phyloP scores from a whole-genome alignment of 2,113 vertebrate species.

The Chunga burmeisteri region DNA sequence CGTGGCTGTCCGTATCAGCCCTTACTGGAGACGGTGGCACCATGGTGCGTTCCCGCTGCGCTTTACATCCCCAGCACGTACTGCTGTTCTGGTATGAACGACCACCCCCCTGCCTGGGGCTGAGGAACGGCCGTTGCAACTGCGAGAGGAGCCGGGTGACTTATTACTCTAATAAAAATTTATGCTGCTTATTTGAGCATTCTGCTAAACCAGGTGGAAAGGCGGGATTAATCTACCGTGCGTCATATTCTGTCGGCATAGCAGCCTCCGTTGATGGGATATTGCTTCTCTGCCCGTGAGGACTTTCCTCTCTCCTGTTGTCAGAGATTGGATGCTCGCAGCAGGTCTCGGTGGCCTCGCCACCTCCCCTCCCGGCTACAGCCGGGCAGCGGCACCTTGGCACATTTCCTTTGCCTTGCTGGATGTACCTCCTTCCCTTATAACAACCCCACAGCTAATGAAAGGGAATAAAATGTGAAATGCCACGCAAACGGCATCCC shows the following conservation, averaged over 20 bases:
- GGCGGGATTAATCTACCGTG: fast-evolving
- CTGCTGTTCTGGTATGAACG: not conserved
- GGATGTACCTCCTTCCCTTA: conserved; percentile 14
- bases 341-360: fast-evolving
- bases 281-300: not conserved
- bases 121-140: fast-evolving
- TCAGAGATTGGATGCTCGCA: not conserved
- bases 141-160: not conserved
- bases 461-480: conserved; percentile 51
- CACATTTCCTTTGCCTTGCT: too few relatives aligned
- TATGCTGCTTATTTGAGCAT: not conserved
- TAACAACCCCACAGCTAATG: conserved; percentile 15
- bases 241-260: fast-evolving
- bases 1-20: fast-evolving
- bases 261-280: fast-evolving
- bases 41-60: too few relatives aligned
- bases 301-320: not conserved
- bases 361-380: not conserved
- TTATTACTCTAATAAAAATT: too few relatives aligned
- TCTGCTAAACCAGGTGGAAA: not conserved
- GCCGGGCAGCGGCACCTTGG: not conserved
- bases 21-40: not conserved
- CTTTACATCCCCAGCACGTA: not conserved
- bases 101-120: not conserved
- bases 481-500: conserved; percentile 51